Conservation (phyloP, 2,797 vertebrate genomes). For the Gorsachius magnificus region DNA sequence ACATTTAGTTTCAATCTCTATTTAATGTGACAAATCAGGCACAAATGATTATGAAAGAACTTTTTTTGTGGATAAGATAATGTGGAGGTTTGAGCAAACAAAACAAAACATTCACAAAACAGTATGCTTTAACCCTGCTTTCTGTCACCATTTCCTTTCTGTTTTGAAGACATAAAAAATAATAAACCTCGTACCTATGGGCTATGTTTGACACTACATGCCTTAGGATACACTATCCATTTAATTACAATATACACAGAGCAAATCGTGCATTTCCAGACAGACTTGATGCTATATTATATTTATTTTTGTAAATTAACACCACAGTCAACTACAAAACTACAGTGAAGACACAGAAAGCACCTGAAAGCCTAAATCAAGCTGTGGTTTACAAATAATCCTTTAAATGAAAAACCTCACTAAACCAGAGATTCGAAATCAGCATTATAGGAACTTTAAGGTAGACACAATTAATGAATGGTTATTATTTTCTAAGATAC, state of each 20-base stretch:
- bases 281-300: constrained; percentile 71
- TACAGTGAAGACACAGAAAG: constrained; percentile 77
- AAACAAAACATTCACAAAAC: constrained; percentile 83
- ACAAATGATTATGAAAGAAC: constrained; percentile 85
- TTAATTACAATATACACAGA: constrained; percentile 75
- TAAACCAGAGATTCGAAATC: constrained; percentile 76
- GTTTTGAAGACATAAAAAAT: constrained; percentile 69
- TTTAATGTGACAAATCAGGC: constrained; percentile 85
- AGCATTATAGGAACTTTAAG: constrained; percentile 75
- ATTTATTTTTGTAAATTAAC: constrained; percentile 75
- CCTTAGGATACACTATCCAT: constrained; percentile 78
- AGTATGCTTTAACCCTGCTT: constrained; percentile 82
- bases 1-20: constrained; percentile 53
- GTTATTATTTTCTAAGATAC: constrained; percentile 73
- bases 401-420: constrained; percentile 73
- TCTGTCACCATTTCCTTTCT: constrained; percentile 45
- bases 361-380: constrained; percentile 73
- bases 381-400: constrained; percentile 74
- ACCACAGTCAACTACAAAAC: constrained; percentile 72
- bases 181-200: constrained; percentile 69
- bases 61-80: constrained; percentile 78
- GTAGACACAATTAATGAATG: constrained; percentile 71
- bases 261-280: constrained; percentile 74
- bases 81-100: constrained; percentile 67
- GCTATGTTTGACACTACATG: constrained; percentile 86